A percentile compares a stretch with the other conserved stretches of the same genome.
These are phyloP conservation scores for Bombus pyrosoma DNA, from an alignment of 1,140 invertebrate genomes.

Conservation along the genomic window DNA sequence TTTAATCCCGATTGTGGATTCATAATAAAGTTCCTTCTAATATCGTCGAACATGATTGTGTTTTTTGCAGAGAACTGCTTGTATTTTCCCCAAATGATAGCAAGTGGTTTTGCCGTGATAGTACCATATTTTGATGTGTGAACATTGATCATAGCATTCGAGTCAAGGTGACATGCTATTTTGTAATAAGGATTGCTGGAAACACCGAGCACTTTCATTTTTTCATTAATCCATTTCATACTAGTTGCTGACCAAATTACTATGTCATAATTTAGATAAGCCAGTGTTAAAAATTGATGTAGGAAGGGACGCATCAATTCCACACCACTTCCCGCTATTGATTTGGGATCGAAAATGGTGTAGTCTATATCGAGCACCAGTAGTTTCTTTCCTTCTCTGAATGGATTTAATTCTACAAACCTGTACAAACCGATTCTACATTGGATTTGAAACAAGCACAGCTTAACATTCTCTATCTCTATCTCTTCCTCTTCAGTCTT, in stretches of 20 bases:
- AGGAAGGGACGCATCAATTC: conserved; percentile 98
- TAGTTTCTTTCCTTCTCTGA: conserved; percentile 91
- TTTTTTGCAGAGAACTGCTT: conserved; percentile 93
- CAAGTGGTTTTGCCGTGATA: conserved; percentile 96
- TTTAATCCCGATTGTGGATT: conserved; percentile 96
- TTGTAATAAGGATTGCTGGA: conserved; percentile 93
- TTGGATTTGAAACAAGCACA: conserved; percentile 91
- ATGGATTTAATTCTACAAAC: conserved; percentile 91
- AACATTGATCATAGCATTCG: conserved; percentile 97
- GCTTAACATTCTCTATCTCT: conserved; percentile 91
- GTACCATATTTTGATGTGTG: conserved; percentile 95
- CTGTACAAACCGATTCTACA: conserved; percentile 93
- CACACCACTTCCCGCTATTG: conserved; percentile 92
- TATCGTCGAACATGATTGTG: conserved; percentile 99
- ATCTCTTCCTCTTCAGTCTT: conserved; percentile 95
- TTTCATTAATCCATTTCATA: conserved; percentile 99
- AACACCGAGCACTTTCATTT: conserved; percentile 97
- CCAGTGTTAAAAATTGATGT: conserved; percentile 96
- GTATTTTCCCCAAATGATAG: conserved; percentile 98
- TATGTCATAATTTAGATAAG: conserved; percentile 94
- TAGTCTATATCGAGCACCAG: conserved; percentile 98
- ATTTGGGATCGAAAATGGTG: conserved; percentile 97
- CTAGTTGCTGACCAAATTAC: conserved; percentile 97
- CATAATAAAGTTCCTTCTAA: conserved; percentile 98
- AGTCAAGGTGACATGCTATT: conserved; percentile 96